Percentiles rank a stretch among this genome's conserved stretches.
phyloP scores from a whole-genome alignment of 2,113 vertebrate species.

The Globicephala melas region DNA sequence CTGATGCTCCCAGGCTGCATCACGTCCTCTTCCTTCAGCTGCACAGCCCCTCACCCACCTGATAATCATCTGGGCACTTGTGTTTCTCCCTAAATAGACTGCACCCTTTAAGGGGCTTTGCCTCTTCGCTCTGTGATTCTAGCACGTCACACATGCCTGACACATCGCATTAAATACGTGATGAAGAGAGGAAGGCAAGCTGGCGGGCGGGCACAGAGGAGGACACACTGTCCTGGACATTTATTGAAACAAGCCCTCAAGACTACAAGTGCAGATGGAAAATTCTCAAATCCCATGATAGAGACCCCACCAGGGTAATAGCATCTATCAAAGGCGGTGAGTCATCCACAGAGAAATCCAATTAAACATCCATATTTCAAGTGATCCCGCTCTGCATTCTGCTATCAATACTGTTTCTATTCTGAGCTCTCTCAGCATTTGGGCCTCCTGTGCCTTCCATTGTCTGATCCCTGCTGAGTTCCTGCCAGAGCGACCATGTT shows the following conservation, averaged over 20 bases:
- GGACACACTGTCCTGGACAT: not conserved
- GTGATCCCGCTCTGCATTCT: not conserved
- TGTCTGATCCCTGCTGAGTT: not conserved
- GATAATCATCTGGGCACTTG: not conserved
- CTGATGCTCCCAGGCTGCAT: too few relatives aligned
- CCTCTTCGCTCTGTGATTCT: not conserved
- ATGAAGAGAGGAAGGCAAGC: not conserved
- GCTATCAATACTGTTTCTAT: constrained; percentile 30
- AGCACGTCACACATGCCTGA: not conserved
- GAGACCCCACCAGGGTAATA: not conserved
- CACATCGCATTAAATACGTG: fast-evolving
- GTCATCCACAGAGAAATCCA: constrained; percentile 51
- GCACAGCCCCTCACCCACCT: not conserved
- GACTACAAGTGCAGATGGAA: not conserved
- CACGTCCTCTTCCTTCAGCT: not conserved
- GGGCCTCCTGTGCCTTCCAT: not conserved
- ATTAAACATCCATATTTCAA: constrained; percentile 17
- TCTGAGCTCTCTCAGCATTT: not conserved
- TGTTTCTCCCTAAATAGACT: not conserved
- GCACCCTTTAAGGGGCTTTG: not conserved
- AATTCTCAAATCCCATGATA: not conserved
- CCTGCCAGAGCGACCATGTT: fast-evolving
- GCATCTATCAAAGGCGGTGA: constrained; percentile 17
- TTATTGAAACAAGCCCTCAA: not conserved
- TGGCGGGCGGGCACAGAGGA: not conserved